Conservation (phyloP, 2,888 invertebrate genomes). For the Mamestra brassicae region DNA sequence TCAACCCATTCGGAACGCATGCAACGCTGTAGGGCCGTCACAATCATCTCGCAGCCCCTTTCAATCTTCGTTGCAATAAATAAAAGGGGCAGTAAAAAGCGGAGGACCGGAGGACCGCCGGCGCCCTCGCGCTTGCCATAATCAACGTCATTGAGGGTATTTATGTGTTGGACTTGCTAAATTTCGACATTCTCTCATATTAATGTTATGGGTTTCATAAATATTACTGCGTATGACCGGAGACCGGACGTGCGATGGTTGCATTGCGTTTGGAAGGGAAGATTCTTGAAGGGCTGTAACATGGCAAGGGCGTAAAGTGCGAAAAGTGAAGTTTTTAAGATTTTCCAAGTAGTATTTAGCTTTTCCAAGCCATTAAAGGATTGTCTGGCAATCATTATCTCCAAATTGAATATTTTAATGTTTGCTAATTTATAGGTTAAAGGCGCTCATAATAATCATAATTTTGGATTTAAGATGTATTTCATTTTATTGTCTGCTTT, state of each 20-base stretch:
- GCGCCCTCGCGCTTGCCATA: constrained; percentile 77
- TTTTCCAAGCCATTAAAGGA: neutral
- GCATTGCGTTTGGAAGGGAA: neutral
- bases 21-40: constrained; percentile 77
- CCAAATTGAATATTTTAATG: neutral
- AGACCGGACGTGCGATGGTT: neutral
- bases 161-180: constrained; percentile 72
- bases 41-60: constrained; percentile 87
- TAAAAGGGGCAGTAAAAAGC: constrained; percentile 89
- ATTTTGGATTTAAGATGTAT: neutral
- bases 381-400: neutral
- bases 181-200: constrained; percentile 57
- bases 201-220: constrained; percentile 51
- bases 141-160: constrained; percentile 79
- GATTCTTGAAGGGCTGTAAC: neutral
- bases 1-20: constrained; percentile 69
- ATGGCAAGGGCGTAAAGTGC: neutral
- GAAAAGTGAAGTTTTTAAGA: neutral
- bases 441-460: neutral
- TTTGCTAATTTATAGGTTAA: neutral
- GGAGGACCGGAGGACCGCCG: constrained; percentile 74
- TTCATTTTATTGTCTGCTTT: neutral
- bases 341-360: neutral
- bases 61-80: constrained; percentile 90
- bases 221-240: constrained; percentile 28